These are phyloP conservation scores for Bergia puertoricense DNA, from an alignment of 92 coral and sea anemone genomes.

Conservation along the genomic window DNA sequence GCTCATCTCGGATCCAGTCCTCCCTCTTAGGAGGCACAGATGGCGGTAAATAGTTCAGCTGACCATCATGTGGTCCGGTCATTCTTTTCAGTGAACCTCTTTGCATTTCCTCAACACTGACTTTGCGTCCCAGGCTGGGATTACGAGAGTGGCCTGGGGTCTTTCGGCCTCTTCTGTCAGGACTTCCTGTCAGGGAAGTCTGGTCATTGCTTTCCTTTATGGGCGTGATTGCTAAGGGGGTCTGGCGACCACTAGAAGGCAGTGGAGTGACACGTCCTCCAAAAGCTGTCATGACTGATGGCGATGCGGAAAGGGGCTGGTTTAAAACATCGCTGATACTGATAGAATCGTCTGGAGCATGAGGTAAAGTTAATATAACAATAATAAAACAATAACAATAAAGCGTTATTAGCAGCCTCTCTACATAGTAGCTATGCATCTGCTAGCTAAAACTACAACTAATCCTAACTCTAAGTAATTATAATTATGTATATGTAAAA, in stretches of 20 bases:
- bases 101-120: constrained; percentile 33
- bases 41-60: constrained; percentile 71
- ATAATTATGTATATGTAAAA: too few relatives aligned
- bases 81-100: constrained; percentile 17
- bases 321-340: constrained; percentile 6
- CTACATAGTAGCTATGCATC: too few relatives aligned
- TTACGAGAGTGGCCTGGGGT: constrained; percentile 44
- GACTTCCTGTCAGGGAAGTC: constrained; percentile 55
- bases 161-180: constrained; percentile 42
- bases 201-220: constrained; percentile 52
- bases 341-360: constrained; percentile 29
- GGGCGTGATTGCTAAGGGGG: constrained; percentile 58
- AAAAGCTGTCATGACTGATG: constrained; percentile 47
- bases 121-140: constrained; percentile 52
- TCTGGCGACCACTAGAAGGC: constrained; percentile 54
- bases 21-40: constrained; percentile 79
- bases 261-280: constrained; percentile 55
- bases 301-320: constrained; percentile 48
- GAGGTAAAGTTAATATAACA: background rate
- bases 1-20: constrained; percentile 92
- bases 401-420: too few relatives aligned
- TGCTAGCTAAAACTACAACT: too few relatives aligned
- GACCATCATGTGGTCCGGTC: constrained; percentile 40
- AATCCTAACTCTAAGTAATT: too few relatives aligned
- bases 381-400: too few relatives aligned